Conservation (phyloP, 2,797 vertebrate species). For the Avahi laniger region DNA sequence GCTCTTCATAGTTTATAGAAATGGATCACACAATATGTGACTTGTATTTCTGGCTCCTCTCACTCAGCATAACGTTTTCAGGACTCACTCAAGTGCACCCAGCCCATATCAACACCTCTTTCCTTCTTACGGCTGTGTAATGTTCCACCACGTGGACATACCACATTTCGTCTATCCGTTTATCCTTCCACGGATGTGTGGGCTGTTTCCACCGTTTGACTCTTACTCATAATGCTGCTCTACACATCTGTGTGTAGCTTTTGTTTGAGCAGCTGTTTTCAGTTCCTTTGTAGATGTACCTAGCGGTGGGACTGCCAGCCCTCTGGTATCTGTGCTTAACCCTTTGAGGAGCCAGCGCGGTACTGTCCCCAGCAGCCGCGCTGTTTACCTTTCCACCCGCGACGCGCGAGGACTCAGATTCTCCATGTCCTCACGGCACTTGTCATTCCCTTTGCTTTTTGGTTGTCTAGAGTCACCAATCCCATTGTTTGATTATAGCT, state of each 20-base stretch:
- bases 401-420: accelerated
- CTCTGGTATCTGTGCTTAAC: accelerated
- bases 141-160: accelerated
- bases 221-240: neutral
- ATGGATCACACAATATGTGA: too few species aligned
- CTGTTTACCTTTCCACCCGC: accelerated
- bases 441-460: too few species aligned
- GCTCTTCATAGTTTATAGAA: neutral
- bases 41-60: neutral
- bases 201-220: neutral
- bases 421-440: too few species aligned
- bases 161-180: neutral
- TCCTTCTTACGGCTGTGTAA: neutral
- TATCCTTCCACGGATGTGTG: neutral
- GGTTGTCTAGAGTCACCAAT: neutral
- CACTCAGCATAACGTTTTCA: neutral
- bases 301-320: neutral
- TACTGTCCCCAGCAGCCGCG: accelerated
- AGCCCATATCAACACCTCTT: too few species aligned
- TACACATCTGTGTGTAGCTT: accelerated
- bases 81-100: too few species aligned
- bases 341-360: neutral
- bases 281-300: accelerated
- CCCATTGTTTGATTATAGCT: neutral
- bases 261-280: too few species aligned